Conservation (phyloP, 64 coral and sea anemone genomes). For the Hydrozoanthus tunicans region DNA sequence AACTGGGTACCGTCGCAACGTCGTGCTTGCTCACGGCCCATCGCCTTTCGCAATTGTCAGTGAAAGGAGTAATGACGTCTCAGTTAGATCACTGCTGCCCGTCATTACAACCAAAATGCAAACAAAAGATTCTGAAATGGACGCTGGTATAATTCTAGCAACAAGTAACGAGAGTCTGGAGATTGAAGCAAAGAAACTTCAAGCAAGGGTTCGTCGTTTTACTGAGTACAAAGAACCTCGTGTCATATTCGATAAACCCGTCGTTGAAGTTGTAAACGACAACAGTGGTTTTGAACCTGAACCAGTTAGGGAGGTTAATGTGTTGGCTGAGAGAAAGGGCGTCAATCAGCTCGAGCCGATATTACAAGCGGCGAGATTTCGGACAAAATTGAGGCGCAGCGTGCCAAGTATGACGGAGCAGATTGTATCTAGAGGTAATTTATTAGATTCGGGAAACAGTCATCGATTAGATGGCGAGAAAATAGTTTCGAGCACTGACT, state of each 20-base stretch:
- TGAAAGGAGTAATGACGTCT: not conserved
- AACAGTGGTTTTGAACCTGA: too few relatives aligned
- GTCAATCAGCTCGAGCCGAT: slow-evolving; percentile 12
- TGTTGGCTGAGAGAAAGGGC: not conserved
- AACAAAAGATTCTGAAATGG: slow-evolving; percentile 18
- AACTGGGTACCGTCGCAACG: not conserved
- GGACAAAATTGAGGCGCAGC: not conserved
- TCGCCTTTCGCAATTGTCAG: not conserved
- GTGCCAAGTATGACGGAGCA: not conserved
- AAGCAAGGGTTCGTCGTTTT: slow-evolving; percentile 47
- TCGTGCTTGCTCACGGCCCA: not conserved
- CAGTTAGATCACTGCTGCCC: not conserved
- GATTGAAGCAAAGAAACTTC: not conserved
- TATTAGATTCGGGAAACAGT: not conserved
- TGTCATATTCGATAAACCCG: not conserved
- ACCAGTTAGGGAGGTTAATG: not conserved
- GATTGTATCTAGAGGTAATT: not conserved
- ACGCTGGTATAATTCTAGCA: not conserved
- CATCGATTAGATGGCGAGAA: slow-evolving; percentile 7
- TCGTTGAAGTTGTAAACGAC: not conserved
- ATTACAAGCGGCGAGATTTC: slow-evolving; percentile 17
- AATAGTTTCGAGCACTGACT: not conserved
- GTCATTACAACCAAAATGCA: slow-evolving; percentile 21
- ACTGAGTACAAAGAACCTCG: slow-evolving; percentile 3
- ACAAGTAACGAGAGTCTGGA: not conserved